phyloP scores from a whole-genome alignment of 2,888 invertebrate species.

The Ernsta delagoae region DNA sequence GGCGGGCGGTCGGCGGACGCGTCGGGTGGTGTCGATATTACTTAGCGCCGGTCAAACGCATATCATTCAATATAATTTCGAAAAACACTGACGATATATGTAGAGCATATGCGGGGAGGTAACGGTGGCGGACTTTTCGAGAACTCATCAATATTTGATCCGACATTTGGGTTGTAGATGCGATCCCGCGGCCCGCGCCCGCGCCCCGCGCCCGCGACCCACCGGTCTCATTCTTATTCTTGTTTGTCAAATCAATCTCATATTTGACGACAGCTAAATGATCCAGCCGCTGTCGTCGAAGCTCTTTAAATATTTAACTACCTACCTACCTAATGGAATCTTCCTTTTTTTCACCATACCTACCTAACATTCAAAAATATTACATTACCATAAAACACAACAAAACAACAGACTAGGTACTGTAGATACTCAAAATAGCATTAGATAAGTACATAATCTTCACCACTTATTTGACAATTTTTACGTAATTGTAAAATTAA shows the following conservation, averaged over 20 bases:
- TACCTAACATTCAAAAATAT: too few relatives aligned
- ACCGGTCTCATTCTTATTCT: slow-evolving; percentile 51
- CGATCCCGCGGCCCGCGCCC: slow-evolving; percentile 41
- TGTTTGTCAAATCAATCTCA: slow-evolving; percentile 45
- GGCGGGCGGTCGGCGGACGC: slow-evolving; percentile 20
- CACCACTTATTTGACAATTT: too few relatives aligned
- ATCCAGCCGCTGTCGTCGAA: slow-evolving; percentile 2
- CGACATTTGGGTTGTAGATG: slow-evolving; percentile 66
- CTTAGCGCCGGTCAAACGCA: slow-evolving; percentile 42
- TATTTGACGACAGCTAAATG: slow-evolving; percentile 19
- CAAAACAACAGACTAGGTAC: too few relatives aligned
- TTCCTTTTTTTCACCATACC: too few relatives aligned
- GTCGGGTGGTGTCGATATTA: slow-evolving; percentile 13
- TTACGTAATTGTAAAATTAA: too few relatives aligned
- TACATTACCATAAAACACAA: too few relatives aligned
- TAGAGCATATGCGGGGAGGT: slow-evolving; percentile 51
- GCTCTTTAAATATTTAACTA: too few relatives aligned
- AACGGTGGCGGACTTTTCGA: slow-evolving; percentile 51
- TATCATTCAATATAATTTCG: slow-evolving; percentile 42
- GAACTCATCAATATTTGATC: slow-evolving; percentile 72
- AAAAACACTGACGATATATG: slow-evolving; percentile 53
- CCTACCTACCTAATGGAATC: too few relatives aligned
- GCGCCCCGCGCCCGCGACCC: slow-evolving; percentile 37
- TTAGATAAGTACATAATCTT: too few relatives aligned
- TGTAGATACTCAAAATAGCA: too few relatives aligned